These are phyloP conservation scores for Carterocephalus palaemon DNA, from an alignment of 2,888 invertebrate species.

Conservation along the genomic window DNA sequence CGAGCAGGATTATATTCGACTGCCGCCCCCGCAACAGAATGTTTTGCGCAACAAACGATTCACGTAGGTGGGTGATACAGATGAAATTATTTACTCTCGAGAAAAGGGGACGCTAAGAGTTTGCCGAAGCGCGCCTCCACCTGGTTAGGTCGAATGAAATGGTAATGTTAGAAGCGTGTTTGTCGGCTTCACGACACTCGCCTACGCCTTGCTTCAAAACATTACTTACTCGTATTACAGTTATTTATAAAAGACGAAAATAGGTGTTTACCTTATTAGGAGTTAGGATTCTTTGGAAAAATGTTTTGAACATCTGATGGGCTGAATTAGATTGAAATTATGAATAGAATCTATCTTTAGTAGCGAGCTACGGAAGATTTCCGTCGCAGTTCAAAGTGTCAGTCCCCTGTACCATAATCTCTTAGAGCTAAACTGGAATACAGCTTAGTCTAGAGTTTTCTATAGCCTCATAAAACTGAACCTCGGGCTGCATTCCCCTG, in stretches of 20 bases:
- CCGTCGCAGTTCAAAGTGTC: conserved; percentile 52
- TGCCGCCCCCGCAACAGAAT: conserved; percentile 47
- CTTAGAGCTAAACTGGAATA: conserved; percentile 25
- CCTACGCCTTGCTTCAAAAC: conserved; percentile 15
- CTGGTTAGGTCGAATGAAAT: conserved; percentile 37
- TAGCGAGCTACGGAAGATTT: conserved; percentile 49
- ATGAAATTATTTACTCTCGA: conserved; percentile 37
- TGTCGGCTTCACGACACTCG: conserved; percentile 15
- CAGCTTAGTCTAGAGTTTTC: conserved; percentile 20
- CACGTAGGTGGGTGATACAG: conserved; percentile 47
- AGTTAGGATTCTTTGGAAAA: too few relatives aligned
- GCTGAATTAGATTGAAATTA: too few relatives aligned
- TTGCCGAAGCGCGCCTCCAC: conserved; percentile 47
- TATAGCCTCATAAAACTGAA: conserved; percentile 21
- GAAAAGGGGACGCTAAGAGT: conserved; percentile 43
- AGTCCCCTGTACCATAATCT: conserved; percentile 50
- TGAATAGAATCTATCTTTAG: too few relatives aligned
- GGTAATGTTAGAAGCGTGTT: conserved; percentile 19
- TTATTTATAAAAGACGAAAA: too few relatives aligned
- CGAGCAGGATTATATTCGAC: conserved; percentile 40
- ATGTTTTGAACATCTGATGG: too few relatives aligned
- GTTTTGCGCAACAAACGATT: conserved; percentile 42
- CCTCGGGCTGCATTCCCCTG: conserved; percentile 10
- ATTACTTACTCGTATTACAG: too few relatives aligned
- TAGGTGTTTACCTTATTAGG: too few relatives aligned